Conservation (phyloP, 2,797 vertebrate genomes). For the Distichodus sexfasciatus region DNA sequence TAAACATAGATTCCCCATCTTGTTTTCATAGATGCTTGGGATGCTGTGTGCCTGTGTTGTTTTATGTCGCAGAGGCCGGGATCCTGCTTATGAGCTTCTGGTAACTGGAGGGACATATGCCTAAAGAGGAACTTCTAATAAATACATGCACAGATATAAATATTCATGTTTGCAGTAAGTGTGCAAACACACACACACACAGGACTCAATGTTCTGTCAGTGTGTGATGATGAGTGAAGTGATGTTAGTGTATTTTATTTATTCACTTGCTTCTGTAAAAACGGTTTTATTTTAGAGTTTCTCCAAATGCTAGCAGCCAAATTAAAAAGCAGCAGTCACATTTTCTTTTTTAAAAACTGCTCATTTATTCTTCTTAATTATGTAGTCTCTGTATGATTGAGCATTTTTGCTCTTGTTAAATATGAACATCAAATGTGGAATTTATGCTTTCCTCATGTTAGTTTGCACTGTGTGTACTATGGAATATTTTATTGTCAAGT, state of each 20-base stretch:
- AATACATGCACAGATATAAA: constrained; percentile 16
- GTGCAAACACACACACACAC: background rate
- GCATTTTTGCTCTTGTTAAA: constrained; percentile 3
- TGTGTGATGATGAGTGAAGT: constrained; percentile 68
- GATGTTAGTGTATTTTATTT: constrained; percentile 61
- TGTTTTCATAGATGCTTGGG: constrained; percentile 83
- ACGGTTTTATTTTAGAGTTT: constrained; percentile 49
- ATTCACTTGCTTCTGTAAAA: constrained; percentile 62
- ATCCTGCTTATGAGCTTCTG: constrained; percentile 91
- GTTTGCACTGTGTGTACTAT: constrained; percentile 68
- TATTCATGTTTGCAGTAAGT: no score
- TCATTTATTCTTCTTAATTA: constrained; percentile 1
- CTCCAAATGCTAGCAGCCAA: constrained; percentile 51
- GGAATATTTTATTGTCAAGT: constrained; percentile 50
- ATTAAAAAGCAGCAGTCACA: constrained; percentile 41
- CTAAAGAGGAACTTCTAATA: constrained; percentile 62
- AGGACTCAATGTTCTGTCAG: constrained; percentile 54
- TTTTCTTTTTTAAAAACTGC: constrained; percentile 13
- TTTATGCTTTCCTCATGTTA: constrained; percentile 60
- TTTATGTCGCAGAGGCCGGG: constrained; percentile 85
- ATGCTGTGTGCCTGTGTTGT: constrained; percentile 93
- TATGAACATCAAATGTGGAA: constrained; percentile 53
- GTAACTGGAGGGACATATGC: constrained; percentile 87
- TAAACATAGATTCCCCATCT: background rate
- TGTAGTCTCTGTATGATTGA: background rate